Evolutionary conservation across 2,888 invertebrate species (phyloP).

Genomic region (Alloscopus bannaensis): DNA sequence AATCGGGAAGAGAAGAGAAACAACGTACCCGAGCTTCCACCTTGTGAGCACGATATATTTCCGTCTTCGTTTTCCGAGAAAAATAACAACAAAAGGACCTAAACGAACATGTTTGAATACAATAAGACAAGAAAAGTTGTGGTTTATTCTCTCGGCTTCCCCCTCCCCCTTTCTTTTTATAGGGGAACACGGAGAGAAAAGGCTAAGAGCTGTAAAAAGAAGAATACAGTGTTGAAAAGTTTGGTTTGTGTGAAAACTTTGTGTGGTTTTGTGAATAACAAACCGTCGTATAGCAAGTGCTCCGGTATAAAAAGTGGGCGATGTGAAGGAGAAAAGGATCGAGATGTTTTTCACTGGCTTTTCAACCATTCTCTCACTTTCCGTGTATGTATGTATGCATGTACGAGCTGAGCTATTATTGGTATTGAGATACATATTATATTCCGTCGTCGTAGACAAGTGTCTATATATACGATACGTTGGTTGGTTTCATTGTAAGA

Average conservation of each 20-base stretch:
- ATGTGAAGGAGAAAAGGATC: too few species aligned
- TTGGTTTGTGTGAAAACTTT: conserved; percentile 21
- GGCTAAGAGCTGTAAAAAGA: conserved; percentile 6
- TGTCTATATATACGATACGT: too few species aligned
- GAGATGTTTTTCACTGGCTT: not conserved
- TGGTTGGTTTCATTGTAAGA: too few species aligned
- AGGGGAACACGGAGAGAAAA: not conserved
- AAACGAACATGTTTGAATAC: conserved; percentile 12
- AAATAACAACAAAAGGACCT: conserved; percentile 1
- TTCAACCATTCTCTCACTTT: not conserved
- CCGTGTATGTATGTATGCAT: too few species aligned
- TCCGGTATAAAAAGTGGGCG: not conserved
- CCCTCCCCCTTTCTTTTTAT: not conserved
- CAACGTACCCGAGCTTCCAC: too few species aligned
- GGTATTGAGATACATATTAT: too few species aligned
- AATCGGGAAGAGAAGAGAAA: too few species aligned
- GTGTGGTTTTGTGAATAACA: conserved; percentile 21
- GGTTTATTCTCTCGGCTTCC: conserved; percentile 7
- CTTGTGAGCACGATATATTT: too few species aligned
- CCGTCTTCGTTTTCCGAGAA: too few species aligned
- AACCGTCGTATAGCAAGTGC: not conserved
- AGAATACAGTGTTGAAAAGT: too few species aligned
- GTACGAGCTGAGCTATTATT: too few species aligned
- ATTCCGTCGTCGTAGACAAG: not conserved
- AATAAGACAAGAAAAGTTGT: conserved; percentile 22